Evolutionary conservation across 2,888 invertebrate species (phyloP), one percentile per base, ranked within the genome.

Genomic region (Drosophila kuntzei): DNA sequence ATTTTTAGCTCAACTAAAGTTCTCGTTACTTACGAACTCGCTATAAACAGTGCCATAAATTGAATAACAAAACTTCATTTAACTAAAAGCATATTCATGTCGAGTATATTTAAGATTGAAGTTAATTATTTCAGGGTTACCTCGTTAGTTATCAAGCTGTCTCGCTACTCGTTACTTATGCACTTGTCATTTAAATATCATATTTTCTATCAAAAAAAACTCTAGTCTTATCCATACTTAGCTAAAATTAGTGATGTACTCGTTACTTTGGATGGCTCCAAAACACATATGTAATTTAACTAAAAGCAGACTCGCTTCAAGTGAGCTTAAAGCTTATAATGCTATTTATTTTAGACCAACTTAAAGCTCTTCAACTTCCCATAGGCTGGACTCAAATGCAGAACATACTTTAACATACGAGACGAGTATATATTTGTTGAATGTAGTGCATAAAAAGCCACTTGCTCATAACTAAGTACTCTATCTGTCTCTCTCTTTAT

Each of bases 381-480:
- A 12, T 14, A 44, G 34, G 2, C 16, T 50, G 39, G 22, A 1
- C 12, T 4, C 25, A 49, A 43, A 34, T 36, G 18, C 20, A 16
- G 18, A 25, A 12, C 25, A 11, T 25, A 46, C 59, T 71, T 41
- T 20, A 50, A 39, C 22, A 36, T 25, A 41, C 16, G 27, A n/a
- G 18, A n/a, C 16, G 16, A 41, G 18, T 29, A 11, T 37, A 18
- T 47, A 37, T 36, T 53, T 22, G 22, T 34, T 7, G 50, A 46
- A 20, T 51, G 54, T 54, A 61, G 70, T 46, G 65, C 61, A 74
- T 54, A 36, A 53, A 64, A 74, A 65, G 61, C 36, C 69, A 69
- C 54, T 74, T 37, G 54, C 46, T 46, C 25, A 61, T 29, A 58
- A 29, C 74, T 46, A 59, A 46, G 57, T 41, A 63, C 12, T 22